phyloP scores from a whole-genome alignment of 2,888 invertebrate species.

The Scaptomyza polygonia region DNA sequence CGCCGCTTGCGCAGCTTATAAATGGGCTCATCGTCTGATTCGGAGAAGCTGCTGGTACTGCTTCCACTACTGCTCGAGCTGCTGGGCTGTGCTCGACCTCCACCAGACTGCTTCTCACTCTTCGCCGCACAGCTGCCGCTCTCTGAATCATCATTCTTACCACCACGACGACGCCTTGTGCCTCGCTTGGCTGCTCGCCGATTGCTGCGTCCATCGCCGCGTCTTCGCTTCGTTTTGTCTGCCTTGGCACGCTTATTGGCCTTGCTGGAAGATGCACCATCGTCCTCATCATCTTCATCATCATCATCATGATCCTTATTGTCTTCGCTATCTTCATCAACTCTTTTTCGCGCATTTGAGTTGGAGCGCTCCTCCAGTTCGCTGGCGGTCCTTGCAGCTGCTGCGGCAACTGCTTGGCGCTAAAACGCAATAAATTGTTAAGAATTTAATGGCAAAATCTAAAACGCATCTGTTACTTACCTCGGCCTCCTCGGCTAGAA shows the following conservation, averaged over 20 bases:
- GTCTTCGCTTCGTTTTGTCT: conserved; percentile 80
- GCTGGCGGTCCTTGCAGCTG: conserved; percentile 64
- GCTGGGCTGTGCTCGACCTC: conserved; percentile 47
- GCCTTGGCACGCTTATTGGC: conserved; percentile 47
- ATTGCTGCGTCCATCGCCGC: conserved; percentile 78
- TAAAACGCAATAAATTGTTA: conserved; percentile 1
- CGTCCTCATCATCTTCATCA: conserved; percentile 53
- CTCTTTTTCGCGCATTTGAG: conserved; percentile 31
- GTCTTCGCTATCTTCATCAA: conserved; percentile 59
- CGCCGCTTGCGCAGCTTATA: conserved; percentile 93
- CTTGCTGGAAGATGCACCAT: conserved; percentile 77
- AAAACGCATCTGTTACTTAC: conserved; percentile 12
- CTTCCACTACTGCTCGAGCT: conserved; percentile 54
- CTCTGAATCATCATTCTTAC: conserved; percentile 69
- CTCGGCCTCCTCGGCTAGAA: conserved; percentile 71
- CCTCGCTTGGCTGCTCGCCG: conserved; percentile 70
- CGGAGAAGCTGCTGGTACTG: conserved; percentile 68
- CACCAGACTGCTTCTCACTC: conserved; percentile 66
- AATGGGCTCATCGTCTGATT: conserved; percentile 89
- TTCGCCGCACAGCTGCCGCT: conserved; percentile 60
- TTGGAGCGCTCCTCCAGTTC: conserved; percentile 51
- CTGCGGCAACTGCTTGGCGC: conserved; percentile 82
- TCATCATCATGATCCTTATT: conserved; percentile 57
- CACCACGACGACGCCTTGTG: conserved; percentile 63
- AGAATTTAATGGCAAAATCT: neutral